Percentiles rank a stretch among this genome's conserved stretches.
Conservation (phyloP, 2,113 vertebrate genomes). For the Petrocephalus zakoni region DNA sequence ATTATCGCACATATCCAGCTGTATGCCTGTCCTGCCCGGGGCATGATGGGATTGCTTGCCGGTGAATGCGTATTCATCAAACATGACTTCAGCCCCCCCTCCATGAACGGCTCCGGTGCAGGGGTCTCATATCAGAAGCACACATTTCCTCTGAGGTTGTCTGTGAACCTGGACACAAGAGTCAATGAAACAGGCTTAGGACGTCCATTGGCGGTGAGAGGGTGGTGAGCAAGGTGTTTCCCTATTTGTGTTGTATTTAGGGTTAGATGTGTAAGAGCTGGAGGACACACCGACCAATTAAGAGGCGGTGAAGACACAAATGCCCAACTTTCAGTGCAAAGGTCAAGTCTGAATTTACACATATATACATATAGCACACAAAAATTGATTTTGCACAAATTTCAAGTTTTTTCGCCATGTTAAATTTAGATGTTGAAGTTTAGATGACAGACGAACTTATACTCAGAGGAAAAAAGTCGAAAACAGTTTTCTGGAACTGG, state of each 20-base stretch:
- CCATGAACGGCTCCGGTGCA: background rate
- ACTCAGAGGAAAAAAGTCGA: background rate
- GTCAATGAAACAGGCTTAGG: background rate
- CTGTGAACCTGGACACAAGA: background rate
- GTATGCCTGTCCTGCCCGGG: background rate
- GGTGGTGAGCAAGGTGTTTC: background rate
- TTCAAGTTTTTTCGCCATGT: too few species aligned
- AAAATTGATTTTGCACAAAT: too few species aligned
- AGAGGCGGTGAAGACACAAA: background rate
- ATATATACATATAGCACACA: too few species aligned
- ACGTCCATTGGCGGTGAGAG: background rate
- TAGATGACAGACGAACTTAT: background rate
- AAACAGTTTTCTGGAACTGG: background rate
- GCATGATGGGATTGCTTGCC: background rate
- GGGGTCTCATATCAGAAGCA: background rate
- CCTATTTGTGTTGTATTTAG: background rate
- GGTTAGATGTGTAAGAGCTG: background rate
- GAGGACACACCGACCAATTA: background rate
- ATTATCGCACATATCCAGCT: background rate
- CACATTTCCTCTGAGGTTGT: background rate
- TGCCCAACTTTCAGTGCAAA: too few species aligned
- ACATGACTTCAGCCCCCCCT: background rate
- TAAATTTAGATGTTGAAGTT: background rate
- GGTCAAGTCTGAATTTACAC: too few species aligned
- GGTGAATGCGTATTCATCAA: conserved; percentile 11